Evolutionary conservation across 2,888 invertebrate genomes (phyloP).

Genomic region (Drosophila neotestacea): DNA sequence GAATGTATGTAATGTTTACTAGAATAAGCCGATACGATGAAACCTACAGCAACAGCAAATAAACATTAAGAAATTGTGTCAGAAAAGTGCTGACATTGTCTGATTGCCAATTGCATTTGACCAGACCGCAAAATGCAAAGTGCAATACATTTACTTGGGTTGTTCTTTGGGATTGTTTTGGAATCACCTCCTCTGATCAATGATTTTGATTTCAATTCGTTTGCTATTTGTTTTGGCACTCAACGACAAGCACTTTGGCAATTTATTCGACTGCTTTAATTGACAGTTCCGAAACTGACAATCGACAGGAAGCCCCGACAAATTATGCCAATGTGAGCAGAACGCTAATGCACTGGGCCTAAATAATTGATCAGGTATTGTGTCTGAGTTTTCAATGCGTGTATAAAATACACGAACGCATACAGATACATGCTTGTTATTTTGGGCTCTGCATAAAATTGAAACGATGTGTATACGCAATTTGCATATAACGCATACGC

Average conservation of each 20-base stretch:
- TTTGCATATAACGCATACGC: conserved; percentile 57
- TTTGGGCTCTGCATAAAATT: conserved; percentile 24
- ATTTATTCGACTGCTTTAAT: conserved; percentile 68
- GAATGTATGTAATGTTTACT: conserved; percentile 11
- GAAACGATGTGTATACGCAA: conserved; percentile 65
- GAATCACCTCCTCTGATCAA: conserved; percentile 7
- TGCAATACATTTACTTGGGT: conserved; percentile 51
- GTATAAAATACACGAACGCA: conserved; percentile 50
- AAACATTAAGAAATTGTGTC: conserved; percentile 44
- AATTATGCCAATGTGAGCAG: conserved; percentile 67
- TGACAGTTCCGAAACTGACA: conserved; percentile 35
- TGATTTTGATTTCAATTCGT: conserved; percentile 40
- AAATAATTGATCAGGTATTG: conserved; percentile 68
- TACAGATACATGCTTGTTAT: conserved; percentile 19
- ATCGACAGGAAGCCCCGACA: conserved; percentile 60
- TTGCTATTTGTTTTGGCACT: conserved; percentile 55
- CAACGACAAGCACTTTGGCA: conserved; percentile 59
- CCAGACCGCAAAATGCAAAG: conserved; percentile 55
- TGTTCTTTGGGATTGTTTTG: conserved; percentile 28
- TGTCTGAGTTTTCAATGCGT: conserved; percentile 57
- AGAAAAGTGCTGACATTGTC: conserved; percentile 55
- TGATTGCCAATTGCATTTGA: conserved; percentile 61
- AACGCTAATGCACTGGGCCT: conserved; percentile 70
- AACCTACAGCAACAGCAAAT: conserved; percentile 35
- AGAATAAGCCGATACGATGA: conserved; percentile 22